These are phyloP conservation scores for Trichomalopsis sarcophagae DNA, from an alignment of 1,140 invertebrate species.

Conservation along the genomic window DNA sequence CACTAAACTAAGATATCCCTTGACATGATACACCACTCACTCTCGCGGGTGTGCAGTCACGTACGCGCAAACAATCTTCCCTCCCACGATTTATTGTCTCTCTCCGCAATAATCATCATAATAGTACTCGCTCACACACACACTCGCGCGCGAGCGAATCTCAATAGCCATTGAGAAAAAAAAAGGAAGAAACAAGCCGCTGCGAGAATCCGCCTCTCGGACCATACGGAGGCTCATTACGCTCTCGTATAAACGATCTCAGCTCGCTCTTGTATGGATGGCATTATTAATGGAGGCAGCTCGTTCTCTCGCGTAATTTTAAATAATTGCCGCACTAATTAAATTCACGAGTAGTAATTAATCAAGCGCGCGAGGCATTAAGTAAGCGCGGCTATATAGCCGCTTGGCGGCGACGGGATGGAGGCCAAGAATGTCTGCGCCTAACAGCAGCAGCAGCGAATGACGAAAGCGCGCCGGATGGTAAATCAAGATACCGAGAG, in stretches of 20 bases:
- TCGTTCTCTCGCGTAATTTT: slow-evolving; percentile 48
- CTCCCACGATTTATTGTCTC: slow-evolving; percentile 33
- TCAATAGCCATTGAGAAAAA: background rate
- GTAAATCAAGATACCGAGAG: slow-evolving; percentile 69
- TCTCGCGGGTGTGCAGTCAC: background rate
- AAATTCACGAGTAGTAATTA: slow-evolving; percentile 53
- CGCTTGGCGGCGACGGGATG: background rate
- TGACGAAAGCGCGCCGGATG: slow-evolving; percentile 59
- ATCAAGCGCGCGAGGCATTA: slow-evolving; percentile 43
- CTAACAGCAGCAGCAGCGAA: slow-evolving; percentile 18
- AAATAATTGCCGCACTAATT: slow-evolving; percentile 54
- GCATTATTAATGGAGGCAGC: slow-evolving; percentile 49
- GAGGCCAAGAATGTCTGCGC: slow-evolving; percentile 32
- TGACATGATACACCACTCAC: background rate
- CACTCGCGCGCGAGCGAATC: background rate
- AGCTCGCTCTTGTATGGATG: slow-evolving; percentile 17
- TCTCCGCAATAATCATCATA: slow-evolving; percentile 6
- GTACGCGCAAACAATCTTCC: slow-evolving; percentile 26
- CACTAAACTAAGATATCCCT: background rate
- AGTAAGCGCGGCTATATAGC: background rate
- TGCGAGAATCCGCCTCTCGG: background rate
- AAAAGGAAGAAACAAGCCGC: background rate
- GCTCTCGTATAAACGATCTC: slow-evolving; percentile 22
- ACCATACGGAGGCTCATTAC: slow-evolving; percentile 35
- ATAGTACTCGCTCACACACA: background rate